These are phyloP conservation scores for Echinops telfairi DNA, from an alignment of 2,113 vertebrate genomes.

Conservation along the genomic window DNA sequence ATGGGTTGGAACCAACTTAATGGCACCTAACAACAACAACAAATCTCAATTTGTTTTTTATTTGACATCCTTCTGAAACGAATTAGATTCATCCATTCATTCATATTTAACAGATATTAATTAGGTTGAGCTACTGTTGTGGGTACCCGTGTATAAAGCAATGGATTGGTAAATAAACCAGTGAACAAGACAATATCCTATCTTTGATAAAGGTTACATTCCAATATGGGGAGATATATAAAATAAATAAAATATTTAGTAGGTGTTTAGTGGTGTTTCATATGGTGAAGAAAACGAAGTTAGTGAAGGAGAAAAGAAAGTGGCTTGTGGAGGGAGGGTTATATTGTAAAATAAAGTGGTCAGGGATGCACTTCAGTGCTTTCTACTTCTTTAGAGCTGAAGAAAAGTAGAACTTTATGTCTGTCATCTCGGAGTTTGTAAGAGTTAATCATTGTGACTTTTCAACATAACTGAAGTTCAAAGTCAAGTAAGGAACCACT, in stretches of 20 bases:
- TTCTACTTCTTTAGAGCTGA: background rate
- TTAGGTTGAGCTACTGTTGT: background rate
- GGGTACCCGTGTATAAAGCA: background rate
- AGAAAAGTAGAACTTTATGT: accelerated
- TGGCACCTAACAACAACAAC: no score
- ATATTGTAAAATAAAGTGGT: background rate
- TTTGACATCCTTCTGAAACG: background rate
- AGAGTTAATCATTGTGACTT: background rate
- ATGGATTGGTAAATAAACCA: background rate
- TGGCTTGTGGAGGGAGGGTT: background rate
- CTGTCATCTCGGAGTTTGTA: background rate
- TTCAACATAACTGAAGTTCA: background rate
- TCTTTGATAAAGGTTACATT: background rate
- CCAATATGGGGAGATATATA: background rate
- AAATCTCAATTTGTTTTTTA: background rate
- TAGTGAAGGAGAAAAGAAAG: background rate
- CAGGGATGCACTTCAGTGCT: background rate
- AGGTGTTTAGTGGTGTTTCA: background rate
- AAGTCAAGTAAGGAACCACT: background rate
- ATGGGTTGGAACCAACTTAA: no score
- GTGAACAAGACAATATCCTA: background rate
- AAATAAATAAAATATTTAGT: background rate
- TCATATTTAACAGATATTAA: background rate
- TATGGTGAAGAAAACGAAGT: background rate
- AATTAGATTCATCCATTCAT: background rate